These are phyloP conservation scores for Eudasyphora cyanicolor DNA, from an alignment of 2,888 invertebrate genomes.

Conservation along the genomic window DNA sequence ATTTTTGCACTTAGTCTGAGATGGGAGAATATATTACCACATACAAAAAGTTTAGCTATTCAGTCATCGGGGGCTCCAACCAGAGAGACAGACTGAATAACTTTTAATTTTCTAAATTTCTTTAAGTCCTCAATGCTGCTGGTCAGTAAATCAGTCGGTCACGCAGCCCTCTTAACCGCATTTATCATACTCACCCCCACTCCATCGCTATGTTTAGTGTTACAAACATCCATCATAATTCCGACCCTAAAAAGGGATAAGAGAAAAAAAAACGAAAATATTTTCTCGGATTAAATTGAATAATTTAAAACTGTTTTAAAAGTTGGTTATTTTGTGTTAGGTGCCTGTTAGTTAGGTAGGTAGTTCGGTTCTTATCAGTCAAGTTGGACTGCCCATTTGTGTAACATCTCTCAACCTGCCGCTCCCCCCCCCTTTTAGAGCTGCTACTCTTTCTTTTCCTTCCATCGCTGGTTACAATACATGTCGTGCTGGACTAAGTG, in stretches of 20 bases:
- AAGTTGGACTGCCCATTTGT: background rate
- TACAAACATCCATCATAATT: background rate
- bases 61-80: no score
- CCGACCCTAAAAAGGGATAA: background rate
- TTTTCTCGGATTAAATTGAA: conserved; percentile 3
- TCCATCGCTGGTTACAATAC: background rate
- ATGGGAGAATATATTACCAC: no score
- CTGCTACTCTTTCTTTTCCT: background rate
- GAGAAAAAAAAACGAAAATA: background rate
- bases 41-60: no score
- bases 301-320: background rate
- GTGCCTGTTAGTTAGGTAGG: background rate
- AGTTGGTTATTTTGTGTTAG: background rate
- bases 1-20: no score
- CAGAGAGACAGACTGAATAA: no score
- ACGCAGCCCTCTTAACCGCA: no score
- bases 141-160: no score
- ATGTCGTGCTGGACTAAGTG: background rate
- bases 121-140: no score
- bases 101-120: no score
- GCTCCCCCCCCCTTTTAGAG: background rate
- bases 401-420: background rate
- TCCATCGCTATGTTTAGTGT: background rate
- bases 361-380: background rate
- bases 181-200: no score